A percentile compares a stretch with the other conserved stretches of the same genome.
Conservation (phyloP, 2,797 vertebrate genomes). For the Leptodactylus fallax region DNA sequence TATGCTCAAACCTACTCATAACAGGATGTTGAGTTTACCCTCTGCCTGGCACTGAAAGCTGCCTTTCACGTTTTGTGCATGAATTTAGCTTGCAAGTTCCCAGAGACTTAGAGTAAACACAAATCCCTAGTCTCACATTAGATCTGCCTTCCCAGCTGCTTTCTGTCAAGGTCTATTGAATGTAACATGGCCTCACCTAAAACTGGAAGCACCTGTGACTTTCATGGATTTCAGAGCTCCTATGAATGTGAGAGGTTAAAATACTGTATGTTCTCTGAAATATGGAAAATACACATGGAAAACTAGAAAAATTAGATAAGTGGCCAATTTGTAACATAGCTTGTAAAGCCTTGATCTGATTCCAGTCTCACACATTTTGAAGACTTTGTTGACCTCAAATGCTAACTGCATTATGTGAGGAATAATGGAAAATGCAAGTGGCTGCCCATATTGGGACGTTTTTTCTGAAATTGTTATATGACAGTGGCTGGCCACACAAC, state of each 20-base stretch:
- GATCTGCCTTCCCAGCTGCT: constrained; percentile 52
- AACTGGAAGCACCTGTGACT: constrained; percentile 55
- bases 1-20: constrained; percentile 38
- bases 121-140: constrained; percentile 51
- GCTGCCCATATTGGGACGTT: neutral
- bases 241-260: constrained; percentile 12
- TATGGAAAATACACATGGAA: constrained; percentile 5
- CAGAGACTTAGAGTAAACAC: constrained; percentile 50
- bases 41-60: constrained; percentile 50
- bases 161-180: constrained; percentile 62
- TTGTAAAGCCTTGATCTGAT: neutral
- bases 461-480: too few relatives aligned
- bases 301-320: constrained; percentile 8
- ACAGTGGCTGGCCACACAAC: too few relatives aligned
- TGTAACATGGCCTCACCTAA: constrained; percentile 47
- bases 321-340: neutral
- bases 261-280: neutral
- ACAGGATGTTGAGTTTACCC: constrained; percentile 56
- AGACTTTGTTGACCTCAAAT: neutral
- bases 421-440: neutral
- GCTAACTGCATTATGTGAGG: neutral
- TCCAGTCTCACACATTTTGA: neutral
- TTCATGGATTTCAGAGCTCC: neutral
- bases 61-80: constrained; percentile 45
- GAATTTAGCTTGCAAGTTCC: constrained; percentile 43